Evolutionary conservation across 2,113 vertebrate genomes (phyloP).

Genomic region (Lophotis ruficrista): DNA sequence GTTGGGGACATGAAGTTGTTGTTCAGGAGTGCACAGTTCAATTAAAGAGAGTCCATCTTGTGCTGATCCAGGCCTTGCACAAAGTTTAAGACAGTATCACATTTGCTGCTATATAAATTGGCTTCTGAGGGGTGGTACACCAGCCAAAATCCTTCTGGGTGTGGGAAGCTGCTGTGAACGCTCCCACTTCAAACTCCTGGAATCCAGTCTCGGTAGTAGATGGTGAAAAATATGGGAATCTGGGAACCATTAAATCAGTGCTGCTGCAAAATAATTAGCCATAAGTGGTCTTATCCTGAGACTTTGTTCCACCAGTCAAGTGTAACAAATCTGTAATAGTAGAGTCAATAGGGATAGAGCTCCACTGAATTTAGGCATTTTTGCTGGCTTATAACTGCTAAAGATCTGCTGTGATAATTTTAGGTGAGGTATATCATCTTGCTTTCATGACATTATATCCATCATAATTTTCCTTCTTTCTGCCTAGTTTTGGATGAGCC

Average conservation of each 20-base stretch:
- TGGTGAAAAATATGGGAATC: not conserved
- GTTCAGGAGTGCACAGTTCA: not conserved
- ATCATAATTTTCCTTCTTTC: not conserved
- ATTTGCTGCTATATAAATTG: not conserved
- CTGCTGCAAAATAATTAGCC: not conserved
- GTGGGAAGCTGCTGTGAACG: not conserved
- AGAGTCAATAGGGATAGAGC: not conserved
- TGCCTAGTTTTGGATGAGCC: not conserved
- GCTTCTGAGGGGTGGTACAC: not conserved
- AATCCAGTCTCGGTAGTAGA: not conserved
- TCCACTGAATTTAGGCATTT: not conserved
- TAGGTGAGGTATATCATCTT: not conserved
- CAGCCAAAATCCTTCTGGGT: not conserved
- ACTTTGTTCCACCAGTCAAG: not conserved
- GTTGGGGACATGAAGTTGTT: not conserved
- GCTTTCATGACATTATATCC: not conserved
- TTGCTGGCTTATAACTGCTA: not conserved
- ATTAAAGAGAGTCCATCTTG: not conserved
- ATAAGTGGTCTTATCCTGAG: not conserved
- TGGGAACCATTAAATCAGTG: not conserved
- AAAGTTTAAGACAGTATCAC: not conserved
- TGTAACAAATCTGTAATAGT: not conserved
- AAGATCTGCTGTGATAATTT: not conserved
- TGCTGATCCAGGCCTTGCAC: not conserved
- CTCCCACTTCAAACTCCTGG: not conserved